phyloP scores from a whole-genome alignment of 2,113 vertebrate species.

The Sclerurus mexicanus region DNA sequence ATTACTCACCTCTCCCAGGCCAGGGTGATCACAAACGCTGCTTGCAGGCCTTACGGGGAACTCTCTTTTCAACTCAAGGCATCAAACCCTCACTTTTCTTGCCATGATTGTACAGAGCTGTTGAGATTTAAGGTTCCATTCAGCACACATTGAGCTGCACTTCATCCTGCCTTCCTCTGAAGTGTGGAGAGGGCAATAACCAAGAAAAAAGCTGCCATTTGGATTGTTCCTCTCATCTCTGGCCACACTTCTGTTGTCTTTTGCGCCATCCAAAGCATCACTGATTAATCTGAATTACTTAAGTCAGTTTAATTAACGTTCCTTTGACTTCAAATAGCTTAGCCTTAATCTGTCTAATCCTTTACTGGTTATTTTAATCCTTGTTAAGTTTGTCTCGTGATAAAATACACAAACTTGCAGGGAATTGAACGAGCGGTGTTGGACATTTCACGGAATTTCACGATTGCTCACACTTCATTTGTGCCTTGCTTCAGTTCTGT shows the following conservation, averaged over 20 bases:
- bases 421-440: neutral
- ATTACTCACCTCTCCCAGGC: neutral
- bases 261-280: neutral
- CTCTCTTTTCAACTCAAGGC: neutral
- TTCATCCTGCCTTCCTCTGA: neutral
- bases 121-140: neutral
- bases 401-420: neutral
- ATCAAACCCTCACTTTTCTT: neutral
- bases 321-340: slow-evolving; percentile 30
- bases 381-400: neutral
- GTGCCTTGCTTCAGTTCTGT: neutral
- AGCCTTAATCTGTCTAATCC: slow-evolving; percentile 29
- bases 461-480: neutral
- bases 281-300: slow-evolving; percentile 13
- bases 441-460: neutral
- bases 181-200: neutral
- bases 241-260: neutral
- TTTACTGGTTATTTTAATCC: neutral
- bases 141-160: neutral
- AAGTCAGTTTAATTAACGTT: slow-evolving; percentile 1
- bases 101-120: neutral
- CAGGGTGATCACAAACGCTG: neutral
- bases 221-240: neutral
- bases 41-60: neutral
- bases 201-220: neutral